A percentile compares a stretch with the other conserved stretches of the same genome.
phyloP scores from a whole-genome alignment of 2,113 vertebrate species.

The Chaetodon auriga region DNA sequence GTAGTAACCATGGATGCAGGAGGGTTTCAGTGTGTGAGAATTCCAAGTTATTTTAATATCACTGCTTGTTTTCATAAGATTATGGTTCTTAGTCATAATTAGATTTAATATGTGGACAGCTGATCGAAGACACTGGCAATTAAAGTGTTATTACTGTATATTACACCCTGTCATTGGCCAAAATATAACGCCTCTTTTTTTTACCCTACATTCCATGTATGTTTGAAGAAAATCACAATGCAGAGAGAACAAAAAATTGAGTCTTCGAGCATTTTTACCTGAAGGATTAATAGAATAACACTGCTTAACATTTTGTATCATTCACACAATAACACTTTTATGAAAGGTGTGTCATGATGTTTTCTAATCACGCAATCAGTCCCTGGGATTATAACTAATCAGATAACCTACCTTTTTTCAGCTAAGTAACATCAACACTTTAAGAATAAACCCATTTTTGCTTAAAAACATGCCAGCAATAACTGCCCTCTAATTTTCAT shows the following conservation, averaged over 20 bases:
- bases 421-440: neutral
- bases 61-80: neutral
- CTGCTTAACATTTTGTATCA: neutral
- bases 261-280: neutral
- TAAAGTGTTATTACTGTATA: neutral
- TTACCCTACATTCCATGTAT: neutral
- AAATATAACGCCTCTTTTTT: neutral
- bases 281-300: neutral
- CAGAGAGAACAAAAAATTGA: neutral
- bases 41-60: neutral
- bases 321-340: neutral
- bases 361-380: slow-evolving; percentile 4
- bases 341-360: slow-evolving; percentile 2
- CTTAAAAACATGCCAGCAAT: slow-evolving; percentile 19
- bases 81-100: no score
- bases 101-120: neutral
- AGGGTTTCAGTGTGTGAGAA: neutral
- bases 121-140: neutral
- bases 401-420: neutral
- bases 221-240: slow-evolving; percentile 11
- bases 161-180: neutral
- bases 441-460: slow-evolving; percentile 14
- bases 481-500: slow-evolving; percentile 55
- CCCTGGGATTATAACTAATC: slow-evolving; percentile 22
- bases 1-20: neutral